A percentile compares a stretch with the other conserved stretches of the same genome.
Evolutionary conservation across 2,797 vertebrate genomes (phyloP).

Genomic region (Botia kubotai): DNA sequence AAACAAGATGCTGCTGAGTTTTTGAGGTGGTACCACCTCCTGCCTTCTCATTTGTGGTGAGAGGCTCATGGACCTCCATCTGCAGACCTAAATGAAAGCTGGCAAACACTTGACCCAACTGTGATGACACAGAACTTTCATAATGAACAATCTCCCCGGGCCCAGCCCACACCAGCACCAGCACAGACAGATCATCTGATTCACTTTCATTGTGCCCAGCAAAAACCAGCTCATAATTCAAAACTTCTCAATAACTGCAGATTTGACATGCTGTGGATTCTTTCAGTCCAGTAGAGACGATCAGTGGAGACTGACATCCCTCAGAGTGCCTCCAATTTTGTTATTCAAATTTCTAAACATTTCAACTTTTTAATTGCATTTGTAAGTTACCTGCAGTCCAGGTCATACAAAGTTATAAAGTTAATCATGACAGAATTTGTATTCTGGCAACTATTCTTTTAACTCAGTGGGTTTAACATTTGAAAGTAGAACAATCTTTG

Average conservation of each 20-base stretch:
- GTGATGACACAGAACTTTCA: slow-evolving; percentile 35
- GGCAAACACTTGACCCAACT: slow-evolving; percentile 31
- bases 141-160: slow-evolving; percentile 23
- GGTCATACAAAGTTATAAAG: neutral
- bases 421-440: neutral
- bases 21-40: too few relatives aligned
- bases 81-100: slow-evolving; percentile 19
- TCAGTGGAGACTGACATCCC: neutral
- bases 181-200: slow-evolving; percentile 32
- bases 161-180: slow-evolving; percentile 24
- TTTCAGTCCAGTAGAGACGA: neutral
- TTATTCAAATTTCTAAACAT: neutral
- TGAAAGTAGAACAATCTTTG: too few relatives aligned
- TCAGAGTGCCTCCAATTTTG: neutral
- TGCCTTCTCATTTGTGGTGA: too few relatives aligned
- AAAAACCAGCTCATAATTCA: slow-evolving; percentile 29
- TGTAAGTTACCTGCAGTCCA: neutral
- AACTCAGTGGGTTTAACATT: too few relatives aligned
- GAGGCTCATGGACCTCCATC: neutral
- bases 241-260: slow-evolving; percentile 22
- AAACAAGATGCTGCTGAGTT: neutral
- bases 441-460: too few relatives aligned
- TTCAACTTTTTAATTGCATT: neutral
- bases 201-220: slow-evolving; percentile 23
- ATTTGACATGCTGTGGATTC: slow-evolving; percentile 26